A percentile compares a stretch with the other conserved stretches of the same genome.
Conservation (phyloP, 2,113 vertebrate genomes). For the Festucalex cinctus region DNA sequence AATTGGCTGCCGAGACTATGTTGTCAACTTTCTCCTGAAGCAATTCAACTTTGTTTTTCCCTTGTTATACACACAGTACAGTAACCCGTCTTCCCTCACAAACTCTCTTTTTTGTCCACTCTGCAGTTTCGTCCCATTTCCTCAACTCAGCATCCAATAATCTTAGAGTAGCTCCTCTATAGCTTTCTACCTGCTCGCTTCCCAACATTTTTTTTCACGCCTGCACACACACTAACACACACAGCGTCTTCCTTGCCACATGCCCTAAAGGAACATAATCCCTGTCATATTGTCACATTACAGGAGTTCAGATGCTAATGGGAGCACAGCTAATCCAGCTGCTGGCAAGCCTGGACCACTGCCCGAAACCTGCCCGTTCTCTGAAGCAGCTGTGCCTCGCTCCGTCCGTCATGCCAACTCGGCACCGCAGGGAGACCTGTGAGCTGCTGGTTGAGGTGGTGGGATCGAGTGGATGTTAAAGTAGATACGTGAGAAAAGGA, state of each 20-base stretch:
- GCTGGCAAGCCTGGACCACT: constrained; percentile 51
- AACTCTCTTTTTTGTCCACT: constrained; percentile 36
- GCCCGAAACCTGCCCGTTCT: constrained; percentile 40
- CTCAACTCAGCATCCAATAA: constrained; percentile 38
- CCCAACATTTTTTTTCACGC: constrained; percentile 6
- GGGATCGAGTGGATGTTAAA: constrained; percentile 14
- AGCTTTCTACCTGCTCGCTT: constrained; percentile 18
- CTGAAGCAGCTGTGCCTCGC: constrained; percentile 56
- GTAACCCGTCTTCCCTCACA: constrained; percentile 31
- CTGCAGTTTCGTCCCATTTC: constrained; percentile 29
- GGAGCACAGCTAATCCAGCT: constrained; percentile 67
- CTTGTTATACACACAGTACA: background rate
- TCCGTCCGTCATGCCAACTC: constrained; percentile 45
- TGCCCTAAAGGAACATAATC: constrained; percentile 58
- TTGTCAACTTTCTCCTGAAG: background rate
- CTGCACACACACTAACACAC: background rate
- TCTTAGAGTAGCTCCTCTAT: constrained; percentile 10
- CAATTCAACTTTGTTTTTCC: background rate
- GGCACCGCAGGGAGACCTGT: constrained; percentile 23
- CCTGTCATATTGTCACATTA: constrained; percentile 72
- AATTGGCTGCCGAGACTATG: background rate
- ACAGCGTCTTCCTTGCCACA: constrained; percentile 28
- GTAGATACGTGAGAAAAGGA: constrained; percentile 16
- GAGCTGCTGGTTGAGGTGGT: constrained; percentile 8
- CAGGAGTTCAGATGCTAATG: constrained; percentile 71